Percentiles rank a stretch among this genome's conserved stretches.
Conservation (phyloP, 2,797 vertebrate genomes). For the Eulemur mongoz region DNA sequence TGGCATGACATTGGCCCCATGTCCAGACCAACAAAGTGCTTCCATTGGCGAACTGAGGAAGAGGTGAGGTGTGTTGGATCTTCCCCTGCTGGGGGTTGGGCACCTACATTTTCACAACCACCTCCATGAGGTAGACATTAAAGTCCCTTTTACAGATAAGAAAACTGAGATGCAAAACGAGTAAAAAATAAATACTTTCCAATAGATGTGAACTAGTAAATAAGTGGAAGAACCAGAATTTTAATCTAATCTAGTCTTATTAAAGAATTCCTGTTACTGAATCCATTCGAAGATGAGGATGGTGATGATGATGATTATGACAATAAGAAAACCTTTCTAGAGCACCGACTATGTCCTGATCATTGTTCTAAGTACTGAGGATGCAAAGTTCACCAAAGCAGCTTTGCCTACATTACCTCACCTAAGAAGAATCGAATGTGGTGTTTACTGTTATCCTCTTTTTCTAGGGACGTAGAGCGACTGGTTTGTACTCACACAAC, state of each 20-base stretch:
- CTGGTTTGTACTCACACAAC: neutral
- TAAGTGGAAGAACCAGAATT: neutral
- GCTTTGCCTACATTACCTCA: neutral
- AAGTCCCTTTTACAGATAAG: neutral
- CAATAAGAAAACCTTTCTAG: neutral
- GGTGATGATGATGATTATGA: accelerated
- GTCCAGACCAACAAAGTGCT: too few relatives aligned
- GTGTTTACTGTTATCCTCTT: accelerated
- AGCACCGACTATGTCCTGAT: neutral
- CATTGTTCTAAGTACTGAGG: neutral
- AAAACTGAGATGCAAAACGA: neutral
- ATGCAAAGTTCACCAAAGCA: neutral
- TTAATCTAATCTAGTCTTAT: neutral
- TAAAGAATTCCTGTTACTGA: neutral
- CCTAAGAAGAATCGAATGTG: neutral
- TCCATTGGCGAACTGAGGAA: neutral
- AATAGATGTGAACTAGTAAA: neutral
- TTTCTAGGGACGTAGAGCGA: neutral
- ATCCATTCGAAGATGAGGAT: neutral
- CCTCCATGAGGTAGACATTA: neutral
- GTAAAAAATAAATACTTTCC: neutral
- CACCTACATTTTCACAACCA: neutral
- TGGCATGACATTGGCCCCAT: neutral
- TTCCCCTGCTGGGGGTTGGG: neutral
- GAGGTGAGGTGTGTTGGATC: accelerated